phyloP scores from a whole-genome alignment of 2,888 invertebrate species.

The Phengaris alcon region DNA sequence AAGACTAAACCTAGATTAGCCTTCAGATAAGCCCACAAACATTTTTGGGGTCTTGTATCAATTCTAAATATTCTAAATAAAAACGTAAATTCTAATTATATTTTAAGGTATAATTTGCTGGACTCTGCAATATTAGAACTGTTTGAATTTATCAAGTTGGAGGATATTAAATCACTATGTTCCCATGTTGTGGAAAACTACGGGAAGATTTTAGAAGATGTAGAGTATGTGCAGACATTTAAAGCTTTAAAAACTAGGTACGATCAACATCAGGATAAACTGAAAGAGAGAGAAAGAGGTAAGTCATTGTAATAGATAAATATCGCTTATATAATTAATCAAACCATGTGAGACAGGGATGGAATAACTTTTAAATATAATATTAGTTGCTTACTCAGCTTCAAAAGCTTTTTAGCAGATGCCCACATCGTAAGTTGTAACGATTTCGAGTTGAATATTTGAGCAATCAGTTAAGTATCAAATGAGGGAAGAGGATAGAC shows the following conservation, averaged over 20 bases:
- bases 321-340: no score
- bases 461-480: no score
- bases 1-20: neutral
- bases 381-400: no score
- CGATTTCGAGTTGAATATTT: no score
- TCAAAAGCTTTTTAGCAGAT: no score
- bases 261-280: constrained; percentile 94
- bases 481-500: no score
- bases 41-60: neutral
- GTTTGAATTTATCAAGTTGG: constrained; percentile 98
- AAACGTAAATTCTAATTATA: neutral
- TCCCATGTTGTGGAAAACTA: constrained; percentile 98
- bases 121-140: constrained; percentile 99
- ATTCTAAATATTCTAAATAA: neutral
- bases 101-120: constrained; percentile 91
- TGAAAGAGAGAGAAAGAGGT: constrained; percentile 91
- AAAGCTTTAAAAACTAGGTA: constrained; percentile 93
- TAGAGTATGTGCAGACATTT: constrained; percentile 99
- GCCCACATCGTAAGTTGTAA: no score
- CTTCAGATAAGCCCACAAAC: no score
- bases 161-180: constrained; percentile 93
- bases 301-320: constrained; percentile 39
- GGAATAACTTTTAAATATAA: no score
- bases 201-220: constrained; percentile 94
- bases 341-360: no score